A percentile compares a stretch with the other conserved stretches of the same genome.
These are phyloP conservation scores for Scarus forsteni DNA, from an alignment of 2,797 vertebrate genomes.

Conservation along the genomic window DNA sequence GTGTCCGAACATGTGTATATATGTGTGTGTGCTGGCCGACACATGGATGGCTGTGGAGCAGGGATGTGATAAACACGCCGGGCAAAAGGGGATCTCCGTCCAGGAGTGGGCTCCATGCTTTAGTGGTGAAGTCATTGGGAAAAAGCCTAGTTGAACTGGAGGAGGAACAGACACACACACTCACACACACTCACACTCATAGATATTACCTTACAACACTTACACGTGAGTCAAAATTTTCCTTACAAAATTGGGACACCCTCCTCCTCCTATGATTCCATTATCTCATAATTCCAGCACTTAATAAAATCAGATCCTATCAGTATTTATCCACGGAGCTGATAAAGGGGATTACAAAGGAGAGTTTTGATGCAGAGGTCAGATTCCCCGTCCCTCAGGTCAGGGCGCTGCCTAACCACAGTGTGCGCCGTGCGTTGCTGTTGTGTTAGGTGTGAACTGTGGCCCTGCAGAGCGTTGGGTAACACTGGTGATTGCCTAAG, in stretches of 20 bases:
- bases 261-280: slow-evolving; percentile 32
- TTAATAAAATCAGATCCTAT: slow-evolving; percentile 26
- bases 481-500: slow-evolving; percentile 79
- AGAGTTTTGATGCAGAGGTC: slow-evolving; percentile 41
- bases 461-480: slow-evolving; percentile 70
- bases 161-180: slow-evolving; percentile 66
- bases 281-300: slow-evolving; percentile 36
- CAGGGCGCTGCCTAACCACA: slow-evolving; percentile 45
- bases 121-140: slow-evolving; percentile 85
- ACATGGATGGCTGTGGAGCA: slow-evolving; percentile 70
- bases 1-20: slow-evolving; percentile 46
- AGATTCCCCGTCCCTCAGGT: slow-evolving; percentile 35
- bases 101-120: slow-evolving; percentile 83
- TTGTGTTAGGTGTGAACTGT: slow-evolving; percentile 80
- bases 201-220: slow-evolving; percentile 66
- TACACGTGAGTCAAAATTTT: slow-evolving; percentile 59
- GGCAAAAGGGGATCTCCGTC: slow-evolving; percentile 84
- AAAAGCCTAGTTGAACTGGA: slow-evolving; percentile 75
- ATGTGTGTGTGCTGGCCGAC: slow-evolving; percentile 54
- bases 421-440: slow-evolving; percentile 60
- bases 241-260: slow-evolving; percentile 36
- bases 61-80: slow-evolving; percentile 83
- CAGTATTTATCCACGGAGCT: slow-evolving; percentile 18
- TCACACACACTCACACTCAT: slow-evolving; percentile 42
- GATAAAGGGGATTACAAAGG: slow-evolving; percentile 8